Base-by-base conservation (phyloP, 2,797 vertebrate species). In the Danio aesculapii region DNA sequence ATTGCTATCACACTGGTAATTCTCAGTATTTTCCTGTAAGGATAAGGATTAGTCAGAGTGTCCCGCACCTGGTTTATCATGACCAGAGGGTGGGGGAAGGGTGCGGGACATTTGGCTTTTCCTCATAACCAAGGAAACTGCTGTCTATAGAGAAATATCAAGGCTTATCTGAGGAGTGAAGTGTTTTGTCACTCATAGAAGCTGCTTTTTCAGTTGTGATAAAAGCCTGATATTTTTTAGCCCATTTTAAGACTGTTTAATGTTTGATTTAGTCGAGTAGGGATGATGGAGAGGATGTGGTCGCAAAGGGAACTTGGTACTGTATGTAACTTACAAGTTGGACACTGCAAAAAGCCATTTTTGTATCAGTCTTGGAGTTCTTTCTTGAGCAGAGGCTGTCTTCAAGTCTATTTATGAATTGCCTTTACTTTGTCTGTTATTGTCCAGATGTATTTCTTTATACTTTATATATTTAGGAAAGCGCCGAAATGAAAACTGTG, bases 1-100 rank as follows among this genome's bases (percentile, higher is more conserved):
- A 53, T 66, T 70, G 16, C 49, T 16, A 44, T 57, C 86, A 78
- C 92, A 92, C 91, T 92, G 13, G 39, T 58, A 75, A 74, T 78
- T 73, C 30, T 70, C 77, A 73, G 59, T 16, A 39, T 69, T 86
- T 75, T 61, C 44, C 84, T 85, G 77, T 84, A 87, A 84, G 83
- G 82, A 86, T 86, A 79, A 88, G 74, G 84, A 87, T 83, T 86
- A 84, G 69, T 83, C 72, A 58, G 81, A 30, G 30, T 43, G 44
- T 63, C 64, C 64, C 11, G 55, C 84, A 84, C 83, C 83, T 84
- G 86, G 53, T 83, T 49, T 80, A 77, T 71, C 61, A 16, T 52
- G 43, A 61, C 68, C 55, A 66, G 82, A 64, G 44, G 8, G 49
- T 71, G 82, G 87, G 82, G 86, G 85, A 83, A 47, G 87, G 81